phyloP scores from a whole-genome alignment of 2,113 vertebrate species.

The Drymodes brunneopygia region DNA sequence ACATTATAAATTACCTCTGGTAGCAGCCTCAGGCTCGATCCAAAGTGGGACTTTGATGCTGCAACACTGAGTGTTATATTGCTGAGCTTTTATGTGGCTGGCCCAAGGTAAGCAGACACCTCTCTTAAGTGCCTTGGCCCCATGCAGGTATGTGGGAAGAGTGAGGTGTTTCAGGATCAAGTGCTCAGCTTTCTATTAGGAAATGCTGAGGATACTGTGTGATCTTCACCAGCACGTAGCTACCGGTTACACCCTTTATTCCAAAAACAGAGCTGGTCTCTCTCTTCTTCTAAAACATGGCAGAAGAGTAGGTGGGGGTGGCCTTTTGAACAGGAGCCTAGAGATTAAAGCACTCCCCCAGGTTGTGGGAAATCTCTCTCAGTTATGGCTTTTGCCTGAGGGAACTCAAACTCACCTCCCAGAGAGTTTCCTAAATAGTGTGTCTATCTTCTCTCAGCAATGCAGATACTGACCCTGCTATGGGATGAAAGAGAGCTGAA shows the following conservation, averaged over 20 bases:
- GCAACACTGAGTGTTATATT: slow-evolving; percentile 37
- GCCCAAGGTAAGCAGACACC: slow-evolving; percentile 52
- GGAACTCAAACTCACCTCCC: slow-evolving; percentile 52
- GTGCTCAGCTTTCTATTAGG: slow-evolving; percentile 38
- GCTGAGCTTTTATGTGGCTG: slow-evolving; percentile 56
- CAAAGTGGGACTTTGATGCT: slow-evolving; percentile 56
- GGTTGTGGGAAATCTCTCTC: slow-evolving; percentile 35
- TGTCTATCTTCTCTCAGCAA: background rate
- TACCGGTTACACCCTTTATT: slow-evolving; percentile 27
- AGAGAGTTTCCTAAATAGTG: slow-evolving; percentile 27
- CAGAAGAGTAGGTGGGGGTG: slow-evolving; percentile 28
- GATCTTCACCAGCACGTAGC: slow-evolving; percentile 53
- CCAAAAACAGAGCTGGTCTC: slow-evolving; percentile 1
- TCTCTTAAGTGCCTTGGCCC: slow-evolving; percentile 40
- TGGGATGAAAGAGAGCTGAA: background rate
- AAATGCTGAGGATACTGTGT: slow-evolving; percentile 47
- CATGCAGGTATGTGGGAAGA: slow-evolving; percentile 36
- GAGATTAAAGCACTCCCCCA: slow-evolving; percentile 49
- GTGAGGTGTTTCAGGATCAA: background rate
- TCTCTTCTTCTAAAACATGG: background rate
- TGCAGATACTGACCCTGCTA: background rate
- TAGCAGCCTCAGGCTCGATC: slow-evolving; percentile 19
- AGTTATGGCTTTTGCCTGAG: slow-evolving; percentile 19
- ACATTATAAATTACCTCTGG: slow-evolving; percentile 52
- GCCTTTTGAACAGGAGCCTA: slow-evolving; percentile 49